Percentiles rank a stretch among this genome's conserved stretches.
Conservation (phyloP, 2,888 invertebrate species). For the Ormyrus rosae region DNA sequence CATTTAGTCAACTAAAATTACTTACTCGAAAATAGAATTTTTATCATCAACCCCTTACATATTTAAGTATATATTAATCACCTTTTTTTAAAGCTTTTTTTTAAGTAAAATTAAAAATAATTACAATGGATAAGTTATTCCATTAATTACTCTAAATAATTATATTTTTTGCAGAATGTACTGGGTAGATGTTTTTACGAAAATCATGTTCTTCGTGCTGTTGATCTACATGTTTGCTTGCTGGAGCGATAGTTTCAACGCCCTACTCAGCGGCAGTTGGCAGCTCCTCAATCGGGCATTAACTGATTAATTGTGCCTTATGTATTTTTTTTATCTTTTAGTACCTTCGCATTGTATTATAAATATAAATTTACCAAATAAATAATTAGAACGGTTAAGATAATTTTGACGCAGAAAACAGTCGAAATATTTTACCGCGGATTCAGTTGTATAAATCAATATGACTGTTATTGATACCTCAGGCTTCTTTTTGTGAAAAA, state of each 20-base stretch:
- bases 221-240: constrained; percentile 77
- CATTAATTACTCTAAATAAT: no score
- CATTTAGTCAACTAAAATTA: neutral
- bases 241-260: constrained; percentile 70
- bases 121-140: neutral
- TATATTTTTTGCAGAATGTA: constrained; percentile 85
- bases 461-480: constrained; percentile 34
- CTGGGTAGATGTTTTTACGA: constrained; percentile 86
- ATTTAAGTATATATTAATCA: neutral
- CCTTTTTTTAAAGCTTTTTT: neutral
- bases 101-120: neutral
- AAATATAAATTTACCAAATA: constrained; percentile 63
- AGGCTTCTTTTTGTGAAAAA: constrained; percentile 8
- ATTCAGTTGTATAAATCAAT: constrained; percentile 31
- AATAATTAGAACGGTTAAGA: constrained; percentile 54
- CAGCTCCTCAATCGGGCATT: constrained; percentile 56
- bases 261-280: constrained; percentile 64
- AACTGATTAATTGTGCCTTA: constrained; percentile 47
- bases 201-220: constrained; percentile 82
- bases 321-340: constrained; percentile 52
- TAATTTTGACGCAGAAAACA: constrained; percentile 22
- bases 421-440: constrained; percentile 21
- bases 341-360: constrained; percentile 58
- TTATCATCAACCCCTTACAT: no score
- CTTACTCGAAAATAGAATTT: no score